Base-by-base conservation (phyloP, 2,888 invertebrate species). In the Alviniconcha strummeri region DNA sequence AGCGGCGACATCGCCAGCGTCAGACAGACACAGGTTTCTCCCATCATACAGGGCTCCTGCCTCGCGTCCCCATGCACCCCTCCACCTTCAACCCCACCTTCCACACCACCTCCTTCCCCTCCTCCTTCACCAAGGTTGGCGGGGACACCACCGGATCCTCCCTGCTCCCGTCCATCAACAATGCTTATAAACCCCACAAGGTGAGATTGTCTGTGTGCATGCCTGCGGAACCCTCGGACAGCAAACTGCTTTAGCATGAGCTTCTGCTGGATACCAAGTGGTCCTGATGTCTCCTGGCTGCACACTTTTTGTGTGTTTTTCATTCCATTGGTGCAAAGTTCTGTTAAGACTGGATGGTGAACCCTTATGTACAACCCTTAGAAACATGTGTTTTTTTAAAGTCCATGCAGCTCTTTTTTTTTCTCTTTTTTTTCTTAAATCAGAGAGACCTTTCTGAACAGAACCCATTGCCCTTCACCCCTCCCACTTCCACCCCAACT, bases 21-120 rank as follows among this genome's bases (percentile, higher is more conserved):
- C 83, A 84, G 57, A 88, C 87, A 67, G 90, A 91, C 76, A 89
- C 86, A 36, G 88, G 90, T n/a, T 88, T 85, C 81, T 81, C 85
- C 9, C 88, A 87, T 83, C 89, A 90, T 82, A 89, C 89, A 1
- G 89, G 90, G 52, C 88, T 90, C 79, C 87, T 91, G 85, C 91
- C 91, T 5, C 87, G 89, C 55, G 90, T 91, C 11, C 89, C 90
- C 72, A 86, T 90, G 77, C 90, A 90, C 76, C 87, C 89, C 9
- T 89, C 89, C 67, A 88, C 90, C 74, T 90, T 90, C 84, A 90
- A 90, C 86, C 90, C 91, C 36, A 89, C 89, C 76, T 91, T 89
- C 84, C 90, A 91, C 77, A 88, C 88, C 80, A 88, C 89, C 55
- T 89, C 91, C 67, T 90, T 90, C 80, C 88, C 89, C 56, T 86